phyloP scores from a whole-genome alignment of 1,140 invertebrate genomes.

The Solenopsis invicta region DNA sequence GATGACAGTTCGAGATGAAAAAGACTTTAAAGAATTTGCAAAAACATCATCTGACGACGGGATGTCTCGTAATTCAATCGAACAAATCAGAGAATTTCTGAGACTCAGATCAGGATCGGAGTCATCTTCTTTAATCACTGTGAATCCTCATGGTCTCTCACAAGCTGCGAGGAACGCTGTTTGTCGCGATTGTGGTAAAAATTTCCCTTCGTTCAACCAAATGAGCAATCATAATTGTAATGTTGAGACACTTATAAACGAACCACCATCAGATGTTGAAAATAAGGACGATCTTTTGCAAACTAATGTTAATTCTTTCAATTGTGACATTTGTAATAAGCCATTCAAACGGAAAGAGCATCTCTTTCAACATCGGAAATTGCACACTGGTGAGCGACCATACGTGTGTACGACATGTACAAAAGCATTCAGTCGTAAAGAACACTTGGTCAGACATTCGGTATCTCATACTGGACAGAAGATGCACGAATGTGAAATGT shows the following conservation, averaged over 20 bases:
- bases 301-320: constrained; percentile 81
- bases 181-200: constrained; percentile 84
- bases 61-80: constrained; percentile 82
- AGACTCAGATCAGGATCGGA: constrained; percentile 83
- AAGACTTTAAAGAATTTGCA: constrained; percentile 83
- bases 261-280: constrained; percentile 76
- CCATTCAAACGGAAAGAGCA: constrained; percentile 89
- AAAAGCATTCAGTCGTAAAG: constrained; percentile 92
- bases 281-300: constrained; percentile 78
- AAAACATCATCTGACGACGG: constrained; percentile 80
- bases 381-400: constrained; percentile 93
- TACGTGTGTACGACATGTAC: constrained; percentile 91
- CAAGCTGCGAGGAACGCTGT: constrained; percentile 83
- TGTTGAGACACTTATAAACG: constrained; percentile 76
- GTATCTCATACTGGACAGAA: constrained; percentile 92
- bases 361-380: constrained; percentile 89
- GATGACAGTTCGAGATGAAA: constrained; percentile 78
- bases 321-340: constrained; percentile 88
- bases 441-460: constrained; percentile 91
- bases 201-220: constrained; percentile 78
- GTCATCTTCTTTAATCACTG: constrained; percentile 81
- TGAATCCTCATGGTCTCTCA: constrained; percentile 84
- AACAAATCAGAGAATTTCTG: constrained; percentile 85
- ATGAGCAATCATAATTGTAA: constrained; percentile 82
- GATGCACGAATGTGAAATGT: constrained; percentile 92